A percentile compares a stretch with the other conserved stretches of the same genome.
Evolutionary conservation across 53 echinoderm and acorn worm species (phyloP).

Genomic region (Glandiceps talaboti): DNA sequence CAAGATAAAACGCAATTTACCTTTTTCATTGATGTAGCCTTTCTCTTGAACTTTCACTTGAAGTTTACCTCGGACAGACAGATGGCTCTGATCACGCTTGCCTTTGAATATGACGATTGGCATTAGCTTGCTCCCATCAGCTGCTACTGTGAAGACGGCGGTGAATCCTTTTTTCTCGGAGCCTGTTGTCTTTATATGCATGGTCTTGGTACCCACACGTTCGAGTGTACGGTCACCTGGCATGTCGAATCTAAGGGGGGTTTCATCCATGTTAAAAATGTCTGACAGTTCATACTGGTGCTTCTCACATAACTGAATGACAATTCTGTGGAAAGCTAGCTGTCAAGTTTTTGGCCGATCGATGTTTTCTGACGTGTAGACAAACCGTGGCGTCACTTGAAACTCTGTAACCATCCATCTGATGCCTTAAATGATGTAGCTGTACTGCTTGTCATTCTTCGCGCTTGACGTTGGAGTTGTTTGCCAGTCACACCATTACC

Average conservation of each 20-base stretch:
- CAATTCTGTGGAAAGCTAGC: neutral
- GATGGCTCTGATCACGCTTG: no score
- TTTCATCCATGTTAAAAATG: neutral
- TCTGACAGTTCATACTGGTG: neutral
- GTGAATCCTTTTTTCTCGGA: constrained; percentile 39
- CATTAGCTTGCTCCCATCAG: no score
- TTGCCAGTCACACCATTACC: neutral
- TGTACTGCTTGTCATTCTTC: neutral
- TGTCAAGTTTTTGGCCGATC: neutral
- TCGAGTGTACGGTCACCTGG: constrained; percentile 17
- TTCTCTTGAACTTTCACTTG: no score
- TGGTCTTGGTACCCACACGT: constrained; percentile 3
- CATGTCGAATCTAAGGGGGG: constrained; percentile 11
- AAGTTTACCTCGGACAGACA: no score
- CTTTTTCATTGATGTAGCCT: no score
- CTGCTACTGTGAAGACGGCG: constrained; percentile 11
- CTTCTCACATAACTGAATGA: neutral
- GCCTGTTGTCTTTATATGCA: constrained; percentile 15
- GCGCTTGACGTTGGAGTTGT: neutral
- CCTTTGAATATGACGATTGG: no score
- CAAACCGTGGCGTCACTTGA: neutral
- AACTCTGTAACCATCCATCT: neutral
- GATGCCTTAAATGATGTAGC: neutral
- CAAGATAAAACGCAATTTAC: no score
- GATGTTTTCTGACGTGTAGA: neutral